These are phyloP conservation scores for Holcopasites calliopsidis DNA, from an alignment of 1,140 invertebrate species.

Conservation along the genomic window DNA sequence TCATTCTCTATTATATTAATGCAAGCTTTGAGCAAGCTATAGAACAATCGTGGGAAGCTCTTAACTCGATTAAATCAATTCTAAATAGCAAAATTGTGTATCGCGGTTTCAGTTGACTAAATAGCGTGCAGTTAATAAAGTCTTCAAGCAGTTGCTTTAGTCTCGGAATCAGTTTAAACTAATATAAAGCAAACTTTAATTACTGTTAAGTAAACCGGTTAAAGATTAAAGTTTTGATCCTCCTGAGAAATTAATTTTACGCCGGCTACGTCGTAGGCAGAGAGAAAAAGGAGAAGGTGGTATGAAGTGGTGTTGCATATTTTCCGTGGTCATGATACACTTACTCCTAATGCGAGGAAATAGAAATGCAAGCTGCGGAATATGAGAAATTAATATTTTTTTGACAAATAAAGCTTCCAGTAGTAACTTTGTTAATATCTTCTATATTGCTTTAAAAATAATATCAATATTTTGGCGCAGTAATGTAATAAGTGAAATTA, in stretches of 20 bases:
- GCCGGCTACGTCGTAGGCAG: background rate
- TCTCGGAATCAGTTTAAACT: background rate
- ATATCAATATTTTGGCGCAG: too few species aligned
- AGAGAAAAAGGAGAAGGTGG: background rate
- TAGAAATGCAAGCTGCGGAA: background rate
- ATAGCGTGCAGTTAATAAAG: background rate
- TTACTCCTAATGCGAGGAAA: background rate
- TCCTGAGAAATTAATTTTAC: conserved; percentile 23
- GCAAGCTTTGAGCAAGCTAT: too few species aligned
- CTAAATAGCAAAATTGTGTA: background rate
- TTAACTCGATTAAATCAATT: background rate
- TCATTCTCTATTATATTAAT: too few species aligned
- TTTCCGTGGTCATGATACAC: background rate
- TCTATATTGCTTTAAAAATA: too few species aligned
- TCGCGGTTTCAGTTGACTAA: background rate
- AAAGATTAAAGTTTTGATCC: conserved; percentile 9
- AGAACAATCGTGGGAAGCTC: background rate
- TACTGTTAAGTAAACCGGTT: conserved; percentile 5
- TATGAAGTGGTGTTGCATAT: background rate
- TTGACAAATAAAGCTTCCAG: background rate
- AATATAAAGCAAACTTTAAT: conserved; percentile 24
- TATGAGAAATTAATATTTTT: background rate
- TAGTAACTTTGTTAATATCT: too few species aligned
- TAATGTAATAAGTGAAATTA: too few species aligned
- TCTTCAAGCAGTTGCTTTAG: background rate